A percentile compares a stretch with the other conserved stretches of the same genome.
Conservation (phyloP, 1,140 invertebrate species). For the Aphis gossypii region DNA sequence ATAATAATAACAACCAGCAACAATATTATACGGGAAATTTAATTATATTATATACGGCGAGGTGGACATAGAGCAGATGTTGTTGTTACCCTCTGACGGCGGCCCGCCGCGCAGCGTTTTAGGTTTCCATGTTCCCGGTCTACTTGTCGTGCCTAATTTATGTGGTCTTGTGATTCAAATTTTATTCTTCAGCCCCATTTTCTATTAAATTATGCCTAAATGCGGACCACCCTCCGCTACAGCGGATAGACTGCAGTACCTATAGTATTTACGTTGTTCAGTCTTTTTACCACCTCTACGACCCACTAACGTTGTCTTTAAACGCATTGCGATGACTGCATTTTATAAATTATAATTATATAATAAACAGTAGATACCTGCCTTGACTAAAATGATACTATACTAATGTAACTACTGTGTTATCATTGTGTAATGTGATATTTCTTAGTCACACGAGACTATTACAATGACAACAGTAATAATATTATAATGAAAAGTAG, state of each 20-base stretch:
- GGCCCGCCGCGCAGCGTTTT: not conserved
- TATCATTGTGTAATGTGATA: not conserved
- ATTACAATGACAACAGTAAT: constrained; percentile 1
- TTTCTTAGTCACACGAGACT: not conserved
- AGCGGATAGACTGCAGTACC: not conserved
- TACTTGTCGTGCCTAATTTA: constrained; percentile 2
- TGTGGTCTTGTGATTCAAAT: constrained; percentile 36
- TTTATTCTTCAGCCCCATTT: not conserved
- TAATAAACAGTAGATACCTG: not conserved
- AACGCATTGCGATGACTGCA: not conserved
- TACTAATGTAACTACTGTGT: not conserved
- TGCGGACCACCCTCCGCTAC: not conserved
- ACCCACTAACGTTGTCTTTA: not conserved
- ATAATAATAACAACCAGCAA: not conserved
- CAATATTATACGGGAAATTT: not conserved
- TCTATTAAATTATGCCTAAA: not conserved
- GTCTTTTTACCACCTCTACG: not conserved
- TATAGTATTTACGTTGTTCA: not conserved
- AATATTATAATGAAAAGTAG: not conserved
- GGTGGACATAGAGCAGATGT: constrained; percentile 41
- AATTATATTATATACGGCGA: constrained; percentile 9
- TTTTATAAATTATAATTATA: not conserved
- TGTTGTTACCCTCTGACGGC: constrained; percentile 1
- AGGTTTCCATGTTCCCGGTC: not conserved
- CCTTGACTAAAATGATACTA: not conserved